These are phyloP conservation scores for Callinectes sapidus DNA, from an alignment of 2,888 invertebrate genomes.

Conservation along the genomic window DNA sequence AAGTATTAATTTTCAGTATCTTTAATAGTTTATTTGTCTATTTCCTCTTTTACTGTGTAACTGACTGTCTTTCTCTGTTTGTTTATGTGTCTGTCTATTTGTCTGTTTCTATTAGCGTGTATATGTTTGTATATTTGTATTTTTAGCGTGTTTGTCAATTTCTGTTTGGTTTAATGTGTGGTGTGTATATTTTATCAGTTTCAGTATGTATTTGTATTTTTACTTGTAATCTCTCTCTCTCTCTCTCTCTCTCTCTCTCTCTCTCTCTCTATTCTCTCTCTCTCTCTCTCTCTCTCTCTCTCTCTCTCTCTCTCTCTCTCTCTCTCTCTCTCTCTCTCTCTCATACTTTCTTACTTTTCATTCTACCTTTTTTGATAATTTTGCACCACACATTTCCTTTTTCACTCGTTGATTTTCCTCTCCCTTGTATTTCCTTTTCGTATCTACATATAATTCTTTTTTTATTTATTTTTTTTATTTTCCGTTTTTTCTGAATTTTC, in stretches of 20 bases:
- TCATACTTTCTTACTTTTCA: slow-evolving; percentile 10
- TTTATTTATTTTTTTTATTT: not conserved
- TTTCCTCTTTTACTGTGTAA: not conserved
- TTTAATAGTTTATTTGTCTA: not conserved
- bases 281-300: not conserved
- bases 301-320: not conserved
- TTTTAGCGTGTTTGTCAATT: not conserved
- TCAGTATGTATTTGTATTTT: not conserved
- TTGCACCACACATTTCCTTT: not conserved
- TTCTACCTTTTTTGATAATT: not conserved
- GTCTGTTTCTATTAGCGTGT: not conserved
- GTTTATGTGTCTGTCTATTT: not conserved
- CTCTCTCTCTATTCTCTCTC: slow-evolving; percentile 22
- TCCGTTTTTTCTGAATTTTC: not conserved
- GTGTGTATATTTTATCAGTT: not conserved
- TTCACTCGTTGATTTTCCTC: not conserved
- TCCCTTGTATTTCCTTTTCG: not conserved
- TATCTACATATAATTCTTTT: not conserved
- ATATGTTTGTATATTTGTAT: not conserved
- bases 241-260: slow-evolving; percentile 45
- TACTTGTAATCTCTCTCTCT: slow-evolving; percentile 38
- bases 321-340: slow-evolving; percentile 20
- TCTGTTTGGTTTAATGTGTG: not conserved
- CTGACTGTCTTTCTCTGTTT: not conserved
- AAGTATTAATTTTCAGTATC: not conserved